Evolutionary conservation across 53 echinoderm and acorn worm genomes (phyloP), one percentile per base, ranked within the genome.

Genomic region (Apostichopus leukothele): DNA sequence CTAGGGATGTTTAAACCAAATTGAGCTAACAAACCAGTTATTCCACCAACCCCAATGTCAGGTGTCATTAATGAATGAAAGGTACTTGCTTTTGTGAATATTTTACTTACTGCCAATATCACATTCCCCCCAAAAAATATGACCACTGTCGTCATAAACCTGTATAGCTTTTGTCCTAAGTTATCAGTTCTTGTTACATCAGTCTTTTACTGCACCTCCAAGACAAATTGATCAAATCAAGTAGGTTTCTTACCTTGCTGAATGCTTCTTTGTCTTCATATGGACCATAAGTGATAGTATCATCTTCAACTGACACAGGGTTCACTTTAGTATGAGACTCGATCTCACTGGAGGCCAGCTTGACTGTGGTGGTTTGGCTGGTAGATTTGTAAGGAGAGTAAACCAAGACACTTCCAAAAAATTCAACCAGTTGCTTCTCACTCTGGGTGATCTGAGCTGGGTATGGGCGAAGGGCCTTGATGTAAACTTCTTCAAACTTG

Each of bases 361-460:
- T 94, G 50, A 97, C 94, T 67, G 91, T 92, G 50, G 98, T 95
- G 23, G 93, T 97, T 88, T 97, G 98, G 11, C 93, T 89, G 53
- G 90, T 91, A 1, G 95, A 94, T 59, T 77, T 79, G 90, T 97
- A 97, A 6, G 98, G 98, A 4, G 94, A 88, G 91, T 90, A 92
- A 78, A 97, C 92, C 87, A 95, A 94, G 61, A 76, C 94, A 83
- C 88, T 94, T 19, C 92, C 95, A 19, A 57, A 73, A 77, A 92
- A 94, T 84, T 97, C 95, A 27, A 97, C 95, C 21, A 83, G 89
- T 91, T 97, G 98, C 84, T 95, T 95, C 89, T 97, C 95, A 57
- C 95, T 95, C 94, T 97, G 98, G 50, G 92, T 90, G 77, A 97
- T 97, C 87, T 93, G 81, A 26, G 98, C 93, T 66, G 98, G 98